Conservation (phyloP, 1,140 invertebrate genomes). For the Dendroctonus valens region DNA sequence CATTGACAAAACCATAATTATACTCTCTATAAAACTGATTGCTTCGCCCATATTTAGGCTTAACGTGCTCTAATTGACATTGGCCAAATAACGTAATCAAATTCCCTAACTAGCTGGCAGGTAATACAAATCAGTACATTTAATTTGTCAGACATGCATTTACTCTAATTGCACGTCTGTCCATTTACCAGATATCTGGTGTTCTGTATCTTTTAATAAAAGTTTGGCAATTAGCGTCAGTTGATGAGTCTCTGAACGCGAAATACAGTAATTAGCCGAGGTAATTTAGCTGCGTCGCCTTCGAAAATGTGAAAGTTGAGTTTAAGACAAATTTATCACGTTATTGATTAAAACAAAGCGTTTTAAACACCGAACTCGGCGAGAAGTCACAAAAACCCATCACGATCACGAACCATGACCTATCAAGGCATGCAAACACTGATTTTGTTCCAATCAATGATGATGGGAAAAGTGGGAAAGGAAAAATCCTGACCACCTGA, state of each 20-base stretch:
- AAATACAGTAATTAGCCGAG: slow-evolving; percentile 20
- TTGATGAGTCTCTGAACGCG: background rate
- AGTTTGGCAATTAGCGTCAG: slow-evolving; percentile 21
- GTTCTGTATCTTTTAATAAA: slow-evolving; percentile 18
- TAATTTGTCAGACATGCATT: slow-evolving; percentile 25
- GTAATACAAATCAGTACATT: slow-evolving; percentile 31
- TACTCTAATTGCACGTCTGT: slow-evolving; percentile 18
- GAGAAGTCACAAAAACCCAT: too few relatives aligned
- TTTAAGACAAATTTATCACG: slow-evolving; percentile 28
- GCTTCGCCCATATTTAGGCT: slow-evolving; percentile 12
- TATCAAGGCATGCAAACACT: too few relatives aligned
- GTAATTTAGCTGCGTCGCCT: too few relatives aligned
- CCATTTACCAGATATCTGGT: slow-evolving; percentile 6
- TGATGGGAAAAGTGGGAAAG: too few relatives aligned
- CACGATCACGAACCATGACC: too few relatives aligned
- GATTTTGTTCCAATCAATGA: too few relatives aligned
- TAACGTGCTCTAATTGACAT: slow-evolving; percentile 23
- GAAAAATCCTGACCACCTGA: too few relatives aligned
- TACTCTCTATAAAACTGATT: too few relatives aligned
- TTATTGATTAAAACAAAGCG: too few relatives aligned
- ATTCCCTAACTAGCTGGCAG: slow-evolving; percentile 26
- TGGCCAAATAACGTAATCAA: slow-evolving; percentile 27
- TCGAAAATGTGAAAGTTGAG: too few relatives aligned
- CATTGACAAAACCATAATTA: too few relatives aligned
- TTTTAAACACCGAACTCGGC: too few relatives aligned